Base-by-base conservation (phyloP, 2,797 vertebrate genomes). In the Dicrostonyx torquatus region DNA sequence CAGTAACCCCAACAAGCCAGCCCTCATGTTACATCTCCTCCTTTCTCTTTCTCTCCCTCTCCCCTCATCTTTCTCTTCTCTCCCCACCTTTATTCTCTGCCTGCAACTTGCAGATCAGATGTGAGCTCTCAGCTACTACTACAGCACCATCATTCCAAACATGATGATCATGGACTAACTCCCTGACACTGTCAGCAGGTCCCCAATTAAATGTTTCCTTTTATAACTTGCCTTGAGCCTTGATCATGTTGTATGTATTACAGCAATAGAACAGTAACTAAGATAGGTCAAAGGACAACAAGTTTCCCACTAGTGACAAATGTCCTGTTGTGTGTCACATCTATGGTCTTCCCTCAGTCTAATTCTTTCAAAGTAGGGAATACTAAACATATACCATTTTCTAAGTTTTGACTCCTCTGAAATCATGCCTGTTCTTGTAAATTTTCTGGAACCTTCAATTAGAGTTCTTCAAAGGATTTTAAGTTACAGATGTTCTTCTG, bases 351-450 rank as follows among this genome's bases (percentile, higher is more conserved):
- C 31, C 7, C 0, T 15, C 14, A 76, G 53, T 31, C 13, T 34
- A 77, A 53, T 50, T 85, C 34, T 40, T 9, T 64, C 48, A 83
- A 89, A 53, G n/a, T 29, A 89, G 43, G 84, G 88, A 77, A 78
- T 66, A 80, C 68, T 55, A 29, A 60, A 62, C 24, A 20, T 22
- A 34, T 20, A 55, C 8, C 12, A 43, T 85, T 92, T n/a, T 37
- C 62, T 18, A 93, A 80, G 29, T 87, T 76, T 92, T 80, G 10
- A 80, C 75, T 93, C 29, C 53, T 79, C 29, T 89, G 17, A 88
- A 85, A 80, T 43, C 85, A 40, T 85, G 26, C 29, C 43, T 53
- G 20, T 43, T 85, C 48, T 50, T 85, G 24, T 77, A 80, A 76
- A 92, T 88, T 80, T 91, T 66, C 18, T 24, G 85, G 66, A 88